phyloP scores from a whole-genome alignment of 1,140 invertebrate species.

The Liolophura sinensis region DNA sequence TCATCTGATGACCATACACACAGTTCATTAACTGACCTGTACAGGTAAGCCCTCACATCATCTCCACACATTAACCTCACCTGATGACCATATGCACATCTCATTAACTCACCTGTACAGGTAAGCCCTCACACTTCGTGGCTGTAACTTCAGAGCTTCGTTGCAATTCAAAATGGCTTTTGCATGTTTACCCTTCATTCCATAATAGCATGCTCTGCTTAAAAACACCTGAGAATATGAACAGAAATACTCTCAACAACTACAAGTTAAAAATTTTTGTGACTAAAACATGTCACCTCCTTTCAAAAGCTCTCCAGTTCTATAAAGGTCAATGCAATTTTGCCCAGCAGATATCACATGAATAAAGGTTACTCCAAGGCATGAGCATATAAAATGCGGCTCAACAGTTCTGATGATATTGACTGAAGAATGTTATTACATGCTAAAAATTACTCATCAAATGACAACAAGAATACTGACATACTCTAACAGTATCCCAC shows the following conservation, averaged over 20 bases:
- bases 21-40: not conserved
- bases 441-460: not conserved
- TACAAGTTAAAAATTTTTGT: too few relatives aligned
- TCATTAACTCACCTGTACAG: constrained; percentile 48
- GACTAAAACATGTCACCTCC: too few relatives aligned
- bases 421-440: not conserved
- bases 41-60: not conserved
- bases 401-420: too few relatives aligned
- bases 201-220: constrained; percentile 55
- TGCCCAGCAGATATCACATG: too few relatives aligned
- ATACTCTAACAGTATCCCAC: not conserved
- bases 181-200: constrained; percentile 45
- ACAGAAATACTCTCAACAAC: not conserved
- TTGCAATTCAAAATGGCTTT: constrained; percentile 61
- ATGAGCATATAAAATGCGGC: too few relatives aligned
- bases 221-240: constrained; percentile 46
- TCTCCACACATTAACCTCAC: constrained; percentile 1
- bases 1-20: too few relatives aligned
- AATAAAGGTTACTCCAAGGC: too few relatives aligned
- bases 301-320: too few relatives aligned
- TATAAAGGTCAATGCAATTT: too few relatives aligned
- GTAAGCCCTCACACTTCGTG: constrained; percentile 55
- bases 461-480: not conserved
- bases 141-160: constrained; percentile 56
- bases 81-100: not conserved